Conservation (phyloP, 2,113 vertebrate species). For the Muntiacus muntjak region DNA sequence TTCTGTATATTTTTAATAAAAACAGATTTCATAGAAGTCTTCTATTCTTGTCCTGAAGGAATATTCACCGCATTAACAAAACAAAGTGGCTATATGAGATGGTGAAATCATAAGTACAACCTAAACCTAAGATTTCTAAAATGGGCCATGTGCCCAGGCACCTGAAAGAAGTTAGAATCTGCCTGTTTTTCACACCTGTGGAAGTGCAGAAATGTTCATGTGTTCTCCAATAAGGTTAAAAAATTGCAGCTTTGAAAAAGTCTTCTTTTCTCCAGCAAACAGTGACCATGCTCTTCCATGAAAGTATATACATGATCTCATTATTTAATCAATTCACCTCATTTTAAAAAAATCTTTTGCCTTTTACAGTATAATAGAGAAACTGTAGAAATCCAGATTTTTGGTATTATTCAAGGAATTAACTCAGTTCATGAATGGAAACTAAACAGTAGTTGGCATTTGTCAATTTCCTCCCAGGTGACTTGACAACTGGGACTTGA, state of each 20-base stretch:
- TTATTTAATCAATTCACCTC: background rate
- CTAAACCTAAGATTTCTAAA: background rate
- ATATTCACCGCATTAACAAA: background rate
- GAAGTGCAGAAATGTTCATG: background rate
- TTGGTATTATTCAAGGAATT: background rate
- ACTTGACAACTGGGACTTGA: background rate
- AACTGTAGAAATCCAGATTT: background rate
- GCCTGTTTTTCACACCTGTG: background rate
- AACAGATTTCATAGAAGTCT: background rate
- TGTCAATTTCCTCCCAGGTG: background rate
- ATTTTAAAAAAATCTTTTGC: background rate
- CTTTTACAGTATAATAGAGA: background rate
- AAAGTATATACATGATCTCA: background rate
- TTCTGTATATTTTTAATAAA: background rate
- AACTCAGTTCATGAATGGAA: fast-evolving
- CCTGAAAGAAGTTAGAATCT: background rate
- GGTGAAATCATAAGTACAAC: background rate
- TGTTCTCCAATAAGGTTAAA: background rate
- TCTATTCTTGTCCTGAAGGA: background rate
- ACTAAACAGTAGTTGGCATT: too few relatives aligned
- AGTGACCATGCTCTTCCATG: background rate
- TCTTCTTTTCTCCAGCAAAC: background rate
- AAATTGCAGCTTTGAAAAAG: background rate
- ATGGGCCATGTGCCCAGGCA: background rate
- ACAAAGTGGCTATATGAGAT: background rate